These are phyloP conservation scores for Drosophila varians DNA, from an alignment of 1,140 invertebrate genomes.

Conservation along the genomic window DNA sequence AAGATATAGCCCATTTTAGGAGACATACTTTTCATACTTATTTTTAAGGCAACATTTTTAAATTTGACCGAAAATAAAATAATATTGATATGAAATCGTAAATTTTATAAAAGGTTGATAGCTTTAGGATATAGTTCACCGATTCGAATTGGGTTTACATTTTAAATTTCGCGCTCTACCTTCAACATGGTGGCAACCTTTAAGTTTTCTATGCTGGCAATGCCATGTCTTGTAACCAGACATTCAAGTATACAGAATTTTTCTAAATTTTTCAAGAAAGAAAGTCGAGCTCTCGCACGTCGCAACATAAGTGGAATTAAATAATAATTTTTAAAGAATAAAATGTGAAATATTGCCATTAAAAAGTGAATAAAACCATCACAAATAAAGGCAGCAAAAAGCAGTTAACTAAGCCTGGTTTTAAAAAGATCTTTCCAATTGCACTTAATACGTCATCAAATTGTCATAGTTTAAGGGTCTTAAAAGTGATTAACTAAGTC, in stretches of 20 bases:
- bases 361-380: neutral
- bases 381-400: neutral
- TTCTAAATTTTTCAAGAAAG: too few species aligned
- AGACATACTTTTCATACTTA: too few species aligned
- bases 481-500: neutral
- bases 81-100: too few species aligned
- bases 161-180: slow-evolving; percentile 5
- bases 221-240: slow-evolving; percentile 13
- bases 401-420: neutral
- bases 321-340: neutral
- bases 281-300: slow-evolving; percentile 35
- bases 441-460: slow-evolving; percentile 15
- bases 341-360: neutral
- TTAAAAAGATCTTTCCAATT: neutral
- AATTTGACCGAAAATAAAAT: too few species aligned
- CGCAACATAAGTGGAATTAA: neutral
- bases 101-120: too few species aligned
- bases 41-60: too few species aligned
- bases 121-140: too few species aligned
- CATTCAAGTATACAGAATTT: slow-evolving; percentile 71
- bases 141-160: neutral
- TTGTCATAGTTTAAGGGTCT: neutral
- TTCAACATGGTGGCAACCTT: neutral
- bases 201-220: neutral
- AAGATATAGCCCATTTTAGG: too few species aligned